Conservation (phyloP, 1,140 invertebrate species). For the Heliconius hewitsoni region DNA sequence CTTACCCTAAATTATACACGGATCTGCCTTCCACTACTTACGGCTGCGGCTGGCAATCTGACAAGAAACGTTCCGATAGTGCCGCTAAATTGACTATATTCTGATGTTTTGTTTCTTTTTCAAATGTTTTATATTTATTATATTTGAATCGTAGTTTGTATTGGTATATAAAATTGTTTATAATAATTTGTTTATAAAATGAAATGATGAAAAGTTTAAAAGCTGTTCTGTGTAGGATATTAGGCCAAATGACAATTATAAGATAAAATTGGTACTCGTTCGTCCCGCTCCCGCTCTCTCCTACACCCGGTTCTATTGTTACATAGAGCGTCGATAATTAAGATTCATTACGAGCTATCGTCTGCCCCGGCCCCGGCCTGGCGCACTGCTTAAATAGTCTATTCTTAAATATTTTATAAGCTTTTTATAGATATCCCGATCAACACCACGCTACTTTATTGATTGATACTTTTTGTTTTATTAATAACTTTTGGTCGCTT, state of each 20-base stretch:
- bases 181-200: too few species aligned
- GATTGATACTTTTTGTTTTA: slow-evolving; percentile 6
- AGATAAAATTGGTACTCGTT: too few species aligned
- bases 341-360: slow-evolving; percentile 34
- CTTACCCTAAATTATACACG: slow-evolving; percentile 36
- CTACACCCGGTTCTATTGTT: slow-evolving; percentile 47
- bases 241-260: too few species aligned
- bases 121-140: neutral
- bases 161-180: neutral
- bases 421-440: slow-evolving; percentile 8
- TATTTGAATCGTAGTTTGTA: neutral
- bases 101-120: neutral
- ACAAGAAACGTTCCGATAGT: slow-evolving; percentile 33
- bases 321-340: slow-evolving; percentile 39
- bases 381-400: slow-evolving; percentile 27
- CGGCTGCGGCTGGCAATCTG: slow-evolving; percentile 27
- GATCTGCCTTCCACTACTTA: slow-evolving; percentile 22
- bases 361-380: slow-evolving; percentile 22
- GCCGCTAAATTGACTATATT: slow-evolving; percentile 19
- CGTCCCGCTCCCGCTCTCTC: slow-evolving; percentile 4
- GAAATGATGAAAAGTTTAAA: neutral
- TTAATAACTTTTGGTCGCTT: neutral
- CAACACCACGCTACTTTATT: neutral
- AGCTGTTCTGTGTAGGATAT: neutral
- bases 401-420: slow-evolving; percentile 19